A percentile compares a stretch with the other conserved stretches of the same genome.
Conservation (phyloP, 2,888 invertebrate genomes). For the Apodemia mormo region DNA sequence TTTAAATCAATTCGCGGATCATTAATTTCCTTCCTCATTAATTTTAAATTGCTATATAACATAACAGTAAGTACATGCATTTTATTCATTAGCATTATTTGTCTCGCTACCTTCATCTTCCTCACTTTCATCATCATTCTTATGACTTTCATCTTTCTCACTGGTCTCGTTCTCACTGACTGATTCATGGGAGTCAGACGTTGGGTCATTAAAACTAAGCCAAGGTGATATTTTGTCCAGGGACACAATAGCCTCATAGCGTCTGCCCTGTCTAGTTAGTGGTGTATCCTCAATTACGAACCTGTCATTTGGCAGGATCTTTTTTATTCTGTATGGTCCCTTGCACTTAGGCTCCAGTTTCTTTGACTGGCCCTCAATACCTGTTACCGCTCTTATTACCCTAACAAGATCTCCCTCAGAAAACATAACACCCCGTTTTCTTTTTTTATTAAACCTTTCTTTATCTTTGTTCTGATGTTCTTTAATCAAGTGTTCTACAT, state of each 20-base stretch:
- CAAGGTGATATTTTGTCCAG: constrained; percentile 24
- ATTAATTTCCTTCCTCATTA: no score
- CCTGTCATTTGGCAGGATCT: constrained; percentile 27
- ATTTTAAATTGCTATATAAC: no score
- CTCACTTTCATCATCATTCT: no score
- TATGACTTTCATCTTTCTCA: no score
- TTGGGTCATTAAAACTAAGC: constrained; percentile 15
- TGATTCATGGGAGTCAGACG: constrained; percentile 1
- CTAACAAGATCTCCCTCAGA: constrained; percentile 30
- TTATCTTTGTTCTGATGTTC: constrained; percentile 32
- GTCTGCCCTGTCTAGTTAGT: constrained; percentile 20
- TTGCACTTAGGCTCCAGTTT: constrained; percentile 33
- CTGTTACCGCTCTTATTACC: constrained; percentile 26
- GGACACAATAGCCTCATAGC: constrained; percentile 17
- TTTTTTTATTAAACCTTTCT: constrained; percentile 28
- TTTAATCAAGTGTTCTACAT: constrained; percentile 24
- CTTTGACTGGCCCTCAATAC: constrained; percentile 31
- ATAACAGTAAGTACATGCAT: no score
- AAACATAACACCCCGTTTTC: constrained; percentile 24
- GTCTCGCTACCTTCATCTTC: no score
- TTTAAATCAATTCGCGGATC: no score
- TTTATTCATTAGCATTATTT: no score
- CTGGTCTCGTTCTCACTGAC: no score
- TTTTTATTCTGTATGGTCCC: constrained; percentile 31
- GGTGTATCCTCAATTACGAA: constrained; percentile 26